These are phyloP conservation scores for Pachypeltis micranthus DNA, from an alignment of 1,140 invertebrate species.

Conservation along the genomic window DNA sequence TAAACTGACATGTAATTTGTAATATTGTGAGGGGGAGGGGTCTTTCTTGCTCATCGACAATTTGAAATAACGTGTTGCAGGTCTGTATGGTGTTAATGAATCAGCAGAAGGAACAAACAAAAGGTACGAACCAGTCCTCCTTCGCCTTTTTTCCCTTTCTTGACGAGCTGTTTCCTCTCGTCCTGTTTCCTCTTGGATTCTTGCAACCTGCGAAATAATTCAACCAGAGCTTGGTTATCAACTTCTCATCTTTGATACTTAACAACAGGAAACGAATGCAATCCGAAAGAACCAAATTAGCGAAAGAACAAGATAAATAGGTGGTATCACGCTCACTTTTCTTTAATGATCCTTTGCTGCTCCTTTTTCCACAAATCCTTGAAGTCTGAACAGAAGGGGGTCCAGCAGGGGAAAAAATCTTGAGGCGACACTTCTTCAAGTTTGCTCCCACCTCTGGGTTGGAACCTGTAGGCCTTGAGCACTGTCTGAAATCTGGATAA, in stretches of 20 bases:
- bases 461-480: conserved; percentile 78
- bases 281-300: background rate
- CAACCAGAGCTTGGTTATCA: conserved; percentile 10
- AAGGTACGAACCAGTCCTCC: conserved; percentile 26
- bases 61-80: background rate
- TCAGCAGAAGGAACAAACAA: background rate
- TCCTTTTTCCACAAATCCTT: conserved; percentile 94
- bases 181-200: conserved; percentile 49
- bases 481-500: conserved; percentile 56
- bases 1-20: background rate
- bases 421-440: conserved; percentile 61
- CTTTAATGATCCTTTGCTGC: conserved; percentile 68
- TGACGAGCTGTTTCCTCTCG: conserved; percentile 41
- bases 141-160: conserved; percentile 30
- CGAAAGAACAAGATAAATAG: background rate
- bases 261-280: background rate
- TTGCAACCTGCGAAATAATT: conserved; percentile 41
- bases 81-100: background rate
- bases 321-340: conserved; percentile 45
- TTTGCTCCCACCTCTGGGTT: conserved; percentile 59
- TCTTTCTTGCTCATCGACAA: background rate
- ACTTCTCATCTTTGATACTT: background rate
- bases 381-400: conserved; percentile 82
- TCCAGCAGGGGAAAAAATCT: conserved; percentile 84
- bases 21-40: background rate